Evolutionary conservation across 1,140 invertebrate genomes (phyloP).

Genomic region (Octopus bimaculoides): DNA sequence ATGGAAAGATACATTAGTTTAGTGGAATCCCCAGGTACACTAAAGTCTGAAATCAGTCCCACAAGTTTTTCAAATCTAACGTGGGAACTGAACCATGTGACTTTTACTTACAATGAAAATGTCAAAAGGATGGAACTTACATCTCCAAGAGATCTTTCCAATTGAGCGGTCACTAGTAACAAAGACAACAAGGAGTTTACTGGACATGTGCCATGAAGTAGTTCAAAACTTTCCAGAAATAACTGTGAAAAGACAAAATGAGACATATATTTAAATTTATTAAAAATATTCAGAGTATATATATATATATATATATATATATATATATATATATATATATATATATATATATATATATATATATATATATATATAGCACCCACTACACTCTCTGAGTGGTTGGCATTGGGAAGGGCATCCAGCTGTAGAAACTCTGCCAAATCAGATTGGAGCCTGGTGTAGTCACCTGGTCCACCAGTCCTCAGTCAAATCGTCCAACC

Average conservation of each 20-base stretch:
- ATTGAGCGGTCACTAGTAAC: slow-evolving; percentile 26
- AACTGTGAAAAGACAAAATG: background rate
- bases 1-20: no score
- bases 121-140: slow-evolving; percentile 24
- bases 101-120: background rate
- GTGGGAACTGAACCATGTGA: background rate
- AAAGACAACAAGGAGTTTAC: slow-evolving; percentile 26
- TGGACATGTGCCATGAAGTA: background rate
- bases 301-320: background rate
- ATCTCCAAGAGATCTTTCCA: slow-evolving; percentile 41
- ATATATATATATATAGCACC: background rate
- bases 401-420: no score
- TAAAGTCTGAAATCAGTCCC: no score
- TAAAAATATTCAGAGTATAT: background rate
- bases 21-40: no score
- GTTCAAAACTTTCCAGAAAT: background rate
- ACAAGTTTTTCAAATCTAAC: no score
- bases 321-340: background rate
- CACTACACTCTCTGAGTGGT: no score
- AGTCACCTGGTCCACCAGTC: no score
- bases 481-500: no score
- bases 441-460: no score
- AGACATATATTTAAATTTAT: background rate
- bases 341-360: background rate
- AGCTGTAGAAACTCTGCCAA: no score